Evolutionary conservation across 1,140 invertebrate genomes (phyloP), one percentile per base, ranked within the genome.

Genomic region (Argopecten irradians): DNA sequence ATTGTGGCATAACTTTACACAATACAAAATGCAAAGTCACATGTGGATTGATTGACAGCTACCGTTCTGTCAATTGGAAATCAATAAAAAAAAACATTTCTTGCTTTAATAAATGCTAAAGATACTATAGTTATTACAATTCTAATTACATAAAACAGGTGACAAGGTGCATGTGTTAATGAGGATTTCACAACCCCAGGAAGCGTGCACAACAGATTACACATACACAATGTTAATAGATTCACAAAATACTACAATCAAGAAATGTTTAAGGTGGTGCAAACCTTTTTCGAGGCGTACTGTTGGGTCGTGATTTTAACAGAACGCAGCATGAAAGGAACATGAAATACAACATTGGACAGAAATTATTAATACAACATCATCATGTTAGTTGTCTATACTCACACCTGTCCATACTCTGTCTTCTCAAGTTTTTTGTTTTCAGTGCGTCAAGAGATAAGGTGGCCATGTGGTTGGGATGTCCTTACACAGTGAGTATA

Each of bases 261-360:
- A 71, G 22, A 46, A 46, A 46, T 11, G 16, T 41, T 19, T 9
- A 43, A 85, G 41, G 46, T 84, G 41, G 46, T 84, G 88, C 89
- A 88, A 88, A 90, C 89, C 89, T 90, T 86, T 46, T 90, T 90
- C 19, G 89, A 84, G 41, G 89, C 86, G n/a, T 90, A 90, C 89
- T 90, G 84, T 35, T 55, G 41, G 35, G 32, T 55, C 22, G n/a
- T 43, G 35, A 85, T 71, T 85, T 43, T 86, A 71, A n/a, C n/a
- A n/a, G n/a, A n/a, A 71, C 55, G 43, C 43, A 71, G 55, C 55
- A 71, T 71, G 55, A 71, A 71, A 28, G 55, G 55, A 71, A n/a
- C 55, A 71, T 71, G 55, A 71, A 71, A 71, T 71, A 71, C 55
- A 71, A 71, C 55, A 28, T 71, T 28, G n/a, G 55, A 71, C 19